phyloP scores from a whole-genome alignment of 2,888 invertebrate species.

The Orthosia incerta region DNA sequence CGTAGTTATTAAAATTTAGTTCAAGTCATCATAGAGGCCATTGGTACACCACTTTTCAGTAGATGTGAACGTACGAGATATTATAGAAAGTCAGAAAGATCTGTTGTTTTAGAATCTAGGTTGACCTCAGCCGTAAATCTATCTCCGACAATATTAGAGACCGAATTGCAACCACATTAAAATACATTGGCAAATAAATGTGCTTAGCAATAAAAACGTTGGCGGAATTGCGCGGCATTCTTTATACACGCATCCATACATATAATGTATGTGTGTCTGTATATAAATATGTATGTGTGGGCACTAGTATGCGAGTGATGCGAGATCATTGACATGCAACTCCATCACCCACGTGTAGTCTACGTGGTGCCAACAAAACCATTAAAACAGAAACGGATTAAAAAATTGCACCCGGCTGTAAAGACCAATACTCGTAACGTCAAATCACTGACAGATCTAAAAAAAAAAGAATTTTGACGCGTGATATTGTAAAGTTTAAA shows the following conservation, averaged over 20 bases:
- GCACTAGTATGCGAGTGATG: constrained; percentile 59
- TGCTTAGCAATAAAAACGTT: constrained; percentile 47
- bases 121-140: constrained; percentile 36
- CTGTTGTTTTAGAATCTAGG: constrained; percentile 1
- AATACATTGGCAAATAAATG: constrained; percentile 51
- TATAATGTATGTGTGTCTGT: background rate
- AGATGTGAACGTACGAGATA: too few relatives aligned
- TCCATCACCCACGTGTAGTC: constrained; percentile 40
- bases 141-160: constrained; percentile 19
- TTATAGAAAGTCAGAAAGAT: constrained; percentile 6
- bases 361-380: constrained; percentile 62
- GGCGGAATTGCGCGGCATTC: constrained; percentile 42
- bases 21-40: too few relatives aligned
- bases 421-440: constrained; percentile 35
- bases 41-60: too few relatives aligned
- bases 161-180: constrained; percentile 42
- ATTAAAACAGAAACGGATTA: constrained; percentile 25
- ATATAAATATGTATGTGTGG: constrained; percentile 26
- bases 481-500: constrained; percentile 12
- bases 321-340: constrained; percentile 66
- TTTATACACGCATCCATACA: constrained; percentile 10
- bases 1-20: too few relatives aligned
- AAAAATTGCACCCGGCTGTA: constrained; percentile 41
- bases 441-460: constrained; percentile 23
- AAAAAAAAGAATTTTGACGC: constrained; percentile 17